phyloP scores from a whole-genome alignment of 2,113 vertebrate species.

The Macaca fascicularis region DNA sequence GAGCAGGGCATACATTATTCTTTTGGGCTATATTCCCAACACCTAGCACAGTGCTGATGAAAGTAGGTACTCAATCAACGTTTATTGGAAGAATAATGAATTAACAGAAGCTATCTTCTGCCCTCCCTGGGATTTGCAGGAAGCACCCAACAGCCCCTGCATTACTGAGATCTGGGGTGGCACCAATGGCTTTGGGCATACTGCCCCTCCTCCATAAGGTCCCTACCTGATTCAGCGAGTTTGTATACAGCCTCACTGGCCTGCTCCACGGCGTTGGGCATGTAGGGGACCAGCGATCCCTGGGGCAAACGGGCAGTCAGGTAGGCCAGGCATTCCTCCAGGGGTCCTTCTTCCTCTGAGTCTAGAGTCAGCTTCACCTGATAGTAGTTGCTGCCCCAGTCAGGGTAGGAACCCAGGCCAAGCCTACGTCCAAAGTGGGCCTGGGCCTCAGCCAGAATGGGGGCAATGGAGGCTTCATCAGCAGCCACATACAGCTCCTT shows the following conservation, averaged over 20 bases:
- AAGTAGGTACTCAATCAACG: neutral
- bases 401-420: constrained; percentile 94
- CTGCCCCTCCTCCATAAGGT: neutral
- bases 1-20: neutral
- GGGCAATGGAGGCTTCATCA: constrained; percentile 87
- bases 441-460: constrained; percentile 84
- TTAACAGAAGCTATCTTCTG: neutral
- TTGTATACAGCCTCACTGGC: constrained; percentile 89
- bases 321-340: constrained; percentile 87
- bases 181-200: neutral
- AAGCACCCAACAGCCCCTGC: neutral
- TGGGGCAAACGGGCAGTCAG: constrained; percentile 87
- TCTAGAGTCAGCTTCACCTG: constrained; percentile 93
- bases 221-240: constrained; percentile 89
- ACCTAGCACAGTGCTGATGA: neutral
- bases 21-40: neutral
- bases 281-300: constrained; percentile 84
- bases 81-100: neutral
- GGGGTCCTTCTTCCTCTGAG: constrained; percentile 85
- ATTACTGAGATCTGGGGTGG: neutral
- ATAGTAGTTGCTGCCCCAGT: constrained; percentile 96
- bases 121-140: neutral
- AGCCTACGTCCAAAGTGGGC: constrained; percentile 84
- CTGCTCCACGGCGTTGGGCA: constrained; percentile 84
- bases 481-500: constrained; percentile 89